phyloP scores from a whole-genome alignment of 2,113 vertebrate genomes.

The Spermophilus dauricus region DNA sequence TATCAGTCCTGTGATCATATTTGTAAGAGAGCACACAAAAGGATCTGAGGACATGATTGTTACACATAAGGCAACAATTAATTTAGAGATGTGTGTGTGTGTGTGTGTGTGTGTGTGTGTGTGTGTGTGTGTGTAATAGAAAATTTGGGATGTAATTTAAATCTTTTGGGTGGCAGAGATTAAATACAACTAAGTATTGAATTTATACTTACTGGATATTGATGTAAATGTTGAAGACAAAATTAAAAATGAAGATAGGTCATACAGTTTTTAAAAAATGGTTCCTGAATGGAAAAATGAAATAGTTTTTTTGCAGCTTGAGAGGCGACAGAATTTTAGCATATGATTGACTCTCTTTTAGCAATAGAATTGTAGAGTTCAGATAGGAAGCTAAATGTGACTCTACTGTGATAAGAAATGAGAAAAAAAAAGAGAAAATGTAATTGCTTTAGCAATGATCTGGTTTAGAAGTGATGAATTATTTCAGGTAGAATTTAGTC shows the following conservation, averaged over 20 bases:
- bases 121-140: too few relatives aligned
- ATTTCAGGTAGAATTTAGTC: slow-evolving; percentile 71
- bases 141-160: neutral
- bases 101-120: neutral
- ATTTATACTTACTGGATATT: neutral
- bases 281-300: slow-evolving; percentile 79
- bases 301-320: slow-evolving; percentile 73
- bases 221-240: neutral
- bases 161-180: neutral
- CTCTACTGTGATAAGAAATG: slow-evolving; percentile 79
- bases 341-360: slow-evolving; percentile 73
- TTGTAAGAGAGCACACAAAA: neutral
- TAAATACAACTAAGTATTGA: neutral
- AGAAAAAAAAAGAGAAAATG: slow-evolving; percentile 68
- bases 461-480: slow-evolving; percentile 71
- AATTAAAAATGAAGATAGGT: slow-evolving; percentile 40
- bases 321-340: slow-evolving; percentile 80
- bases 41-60: neutral
- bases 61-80: neutral
- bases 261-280: slow-evolving; percentile 67
- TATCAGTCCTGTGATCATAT: neutral
- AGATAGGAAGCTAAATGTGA: slow-evolving; percentile 77
- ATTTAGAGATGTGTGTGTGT: too few relatives aligned
- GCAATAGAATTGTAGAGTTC: slow-evolving; percentile 64
- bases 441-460: slow-evolving; percentile 82